These are phyloP conservation scores for Scatophagus argus DNA, from an alignment of 2,113 vertebrate species.

Conservation along the genomic window DNA sequence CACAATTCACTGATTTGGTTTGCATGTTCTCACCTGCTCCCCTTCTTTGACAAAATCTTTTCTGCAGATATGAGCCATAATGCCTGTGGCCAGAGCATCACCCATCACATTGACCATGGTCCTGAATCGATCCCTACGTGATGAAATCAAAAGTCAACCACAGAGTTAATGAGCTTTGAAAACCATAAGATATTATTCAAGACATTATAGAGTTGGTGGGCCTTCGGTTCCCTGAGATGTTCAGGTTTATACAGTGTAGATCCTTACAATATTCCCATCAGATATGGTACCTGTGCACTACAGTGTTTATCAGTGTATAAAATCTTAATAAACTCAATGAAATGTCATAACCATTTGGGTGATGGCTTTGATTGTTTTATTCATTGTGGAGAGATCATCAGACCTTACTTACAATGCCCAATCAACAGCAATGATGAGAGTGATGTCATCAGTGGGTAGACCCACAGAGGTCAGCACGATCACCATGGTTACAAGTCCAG, in stretches of 20 bases:
- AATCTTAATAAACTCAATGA: neutral
- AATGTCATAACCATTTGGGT: neutral
- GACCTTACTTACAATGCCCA: constrained; percentile 97
- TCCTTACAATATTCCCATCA: neutral
- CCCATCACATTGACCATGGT: constrained; percentile 99
- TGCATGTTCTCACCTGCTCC: constrained; percentile 86
- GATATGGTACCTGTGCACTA: neutral
- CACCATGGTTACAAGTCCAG: constrained; percentile 98
- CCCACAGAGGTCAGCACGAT: constrained; percentile 98
- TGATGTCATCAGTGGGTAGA: constrained; percentile 97
- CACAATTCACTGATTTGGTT: neutral
- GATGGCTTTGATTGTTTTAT: neutral
- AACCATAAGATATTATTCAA: neutral
- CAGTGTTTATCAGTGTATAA: neutral
- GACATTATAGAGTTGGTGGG: neutral
- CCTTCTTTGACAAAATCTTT: constrained; percentile 94
- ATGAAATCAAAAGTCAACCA: constrained; percentile 1
- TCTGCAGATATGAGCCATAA: constrained; percentile 97
- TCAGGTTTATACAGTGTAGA: neutral
- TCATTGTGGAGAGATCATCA: neutral
- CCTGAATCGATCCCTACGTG: constrained; percentile 93
- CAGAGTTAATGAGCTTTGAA: neutral
- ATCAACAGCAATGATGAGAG: constrained; percentile 95
- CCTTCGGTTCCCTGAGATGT: neutral
- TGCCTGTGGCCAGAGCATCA: constrained; percentile 93